Base-by-base conservation (phyloP, 2,888 invertebrate genomes). In the Rotaria macrura region DNA sequence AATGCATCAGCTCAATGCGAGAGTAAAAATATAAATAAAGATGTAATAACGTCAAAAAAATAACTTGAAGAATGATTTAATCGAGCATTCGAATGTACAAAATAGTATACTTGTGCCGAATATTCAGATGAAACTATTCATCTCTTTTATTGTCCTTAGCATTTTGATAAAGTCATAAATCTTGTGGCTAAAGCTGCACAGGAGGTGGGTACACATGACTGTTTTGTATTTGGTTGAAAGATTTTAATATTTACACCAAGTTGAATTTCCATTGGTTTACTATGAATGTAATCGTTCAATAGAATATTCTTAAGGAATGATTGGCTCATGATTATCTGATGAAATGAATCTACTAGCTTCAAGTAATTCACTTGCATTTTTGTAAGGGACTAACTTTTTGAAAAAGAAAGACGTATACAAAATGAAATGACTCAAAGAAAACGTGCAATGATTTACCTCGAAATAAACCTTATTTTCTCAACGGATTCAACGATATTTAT, bases 401-500 rank as follows among this genome's bases (percentile, higher is more conserved):
- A n/a, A 55, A n/a, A n/a, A 55, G 10, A 49, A 17, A 49, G 49
- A 14, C 14, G 17, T 12, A 4, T 17, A 49, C 14, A 49, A 17
- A 49, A 47, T 47, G 9, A 49, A 49, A 49, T 3, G 0, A 49
- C 17, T 49, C 9, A 14, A 49, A 55, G n/a, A n/a, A n/a, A n/a
- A n/a, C 9, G 2, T 6, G 25, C 9, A 55, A 25, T 10, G 5
- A 54, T 55, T n/a, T 55, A 55, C 55, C 54, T 96, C 96, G 88
- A 93, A 92, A 89, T 95, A 96, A 49, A 92, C 92, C 92, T 94
- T 94, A 91, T 97, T 97, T 6, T 93, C 93, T 92, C 95, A 93
- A 88, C 96, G 93, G 85, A 98, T 96, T 92, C 95, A 95, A 88
- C 94, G 94, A 91, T 94, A 98, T 90, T 97, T 98, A 87, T 94